Conservation (phyloP, 2,113 vertebrate genomes). For the Vulpes lagopus region DNA sequence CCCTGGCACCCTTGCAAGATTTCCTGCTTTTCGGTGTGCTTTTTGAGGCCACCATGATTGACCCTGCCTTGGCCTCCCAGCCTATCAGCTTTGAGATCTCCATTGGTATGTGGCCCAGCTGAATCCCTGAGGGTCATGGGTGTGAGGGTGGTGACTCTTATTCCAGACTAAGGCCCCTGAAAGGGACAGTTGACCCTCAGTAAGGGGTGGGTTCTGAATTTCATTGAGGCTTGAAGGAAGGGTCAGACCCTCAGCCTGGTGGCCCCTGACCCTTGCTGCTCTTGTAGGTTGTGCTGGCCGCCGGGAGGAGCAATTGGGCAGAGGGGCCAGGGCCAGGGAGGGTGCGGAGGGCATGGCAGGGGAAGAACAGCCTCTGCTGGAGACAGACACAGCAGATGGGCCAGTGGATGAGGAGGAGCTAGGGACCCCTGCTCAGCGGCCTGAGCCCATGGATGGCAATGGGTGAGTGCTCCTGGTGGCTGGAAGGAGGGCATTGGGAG, state of each 20-base stretch:
- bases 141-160: neutral
- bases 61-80: slow-evolving; percentile 89
- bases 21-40: slow-evolving; percentile 94
- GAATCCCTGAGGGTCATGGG: neutral
- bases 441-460: slow-evolving; percentile 91
- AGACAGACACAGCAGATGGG: slow-evolving; percentile 81
- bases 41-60: slow-evolving; percentile 96
- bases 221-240: neutral
- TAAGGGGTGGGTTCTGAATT: neutral
- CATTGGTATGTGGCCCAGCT: slow-evolving; percentile 88
- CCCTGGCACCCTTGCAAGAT: slow-evolving; percentile 91
- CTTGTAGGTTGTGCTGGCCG: slow-evolving; percentile 27
- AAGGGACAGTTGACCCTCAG: neutral
- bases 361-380: slow-evolving; percentile 86
- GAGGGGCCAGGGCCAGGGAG: slow-evolving; percentile 84
- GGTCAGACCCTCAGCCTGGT: neutral
- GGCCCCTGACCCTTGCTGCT: neutral
- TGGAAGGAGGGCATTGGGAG: neutral
- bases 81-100: slow-evolving; percentile 94
- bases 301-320: slow-evolving; percentile 60
- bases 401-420: slow-evolving; percentile 83
- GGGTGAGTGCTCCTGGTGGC: slow-evolving; percentile 82
- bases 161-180: neutral
- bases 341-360: slow-evolving; percentile 78
- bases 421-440: slow-evolving; percentile 87